Evolutionary conservation across 1,140 invertebrate genomes (phyloP), one percentile per base, ranked within the genome.

Genomic region (Pinna nobilis): DNA sequence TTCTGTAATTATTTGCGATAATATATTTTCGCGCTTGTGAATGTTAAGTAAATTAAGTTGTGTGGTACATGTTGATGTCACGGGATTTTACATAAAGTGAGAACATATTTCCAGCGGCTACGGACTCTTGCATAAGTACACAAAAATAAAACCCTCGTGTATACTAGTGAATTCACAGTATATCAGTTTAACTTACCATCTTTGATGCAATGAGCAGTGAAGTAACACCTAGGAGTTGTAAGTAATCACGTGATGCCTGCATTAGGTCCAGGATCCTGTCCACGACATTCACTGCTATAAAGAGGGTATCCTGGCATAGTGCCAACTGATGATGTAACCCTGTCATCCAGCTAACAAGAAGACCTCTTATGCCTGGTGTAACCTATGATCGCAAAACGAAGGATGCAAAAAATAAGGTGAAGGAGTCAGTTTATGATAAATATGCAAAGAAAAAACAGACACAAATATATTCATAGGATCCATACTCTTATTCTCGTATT

Each of bases 201-300:
- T 84, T 84, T 25, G 75, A 71, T 15, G 82, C 82, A 15, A 84
- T 74, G 13, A 82, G 76, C 30, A 82, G 57, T 15, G 77, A 68
- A 0, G 82, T 79, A 11, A 82, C 47, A 18, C 77, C 82, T 2
- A 82, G 71, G 11, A 84, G 57, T 49, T 82, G 79, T 3, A 84
- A 63, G 55, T 78, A 81, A 35, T 81, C 81, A 33, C 70, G 57
- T 11, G 75, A 66, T 18, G 82, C 76, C 11, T 76, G 73, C 74
- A 81, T 81, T 11, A 70, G 59, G 28, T 79, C 72, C 7, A 84
- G 64, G 25, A 81, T 72, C 32, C 82, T 67, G 57, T 84, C 82
- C 20, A 84, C 68, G 30, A 84, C 76, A 55, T 84, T 82, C 3
- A 84, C 81, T 11, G 80, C 66, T 7, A 82, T 67, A 61, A 78